phyloP scores from a whole-genome alignment of 1,140 invertebrate species.

The Hydropsyche tenuis region DNA sequence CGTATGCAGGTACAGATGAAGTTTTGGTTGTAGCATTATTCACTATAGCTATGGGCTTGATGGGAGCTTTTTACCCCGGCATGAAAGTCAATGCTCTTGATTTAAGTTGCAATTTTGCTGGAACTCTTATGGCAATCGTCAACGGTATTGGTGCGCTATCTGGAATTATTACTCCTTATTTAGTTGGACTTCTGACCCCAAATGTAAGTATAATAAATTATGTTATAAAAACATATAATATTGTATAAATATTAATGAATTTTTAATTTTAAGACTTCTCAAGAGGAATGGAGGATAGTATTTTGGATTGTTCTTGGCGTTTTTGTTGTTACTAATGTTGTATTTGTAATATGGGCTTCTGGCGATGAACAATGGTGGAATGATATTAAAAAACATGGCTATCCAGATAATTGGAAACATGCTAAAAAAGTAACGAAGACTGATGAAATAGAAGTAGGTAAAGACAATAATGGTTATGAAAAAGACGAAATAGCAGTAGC shows the following conservation, averaged over 20 bases:
- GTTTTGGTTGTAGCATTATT: slow-evolving; percentile 65
- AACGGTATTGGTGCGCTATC: slow-evolving; percentile 79
- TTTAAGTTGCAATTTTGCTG: slow-evolving; percentile 79
- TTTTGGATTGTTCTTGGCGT: slow-evolving; percentile 77
- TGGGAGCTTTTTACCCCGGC: slow-evolving; percentile 73
- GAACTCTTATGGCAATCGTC: slow-evolving; percentile 79
- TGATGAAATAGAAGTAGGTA: neutral
- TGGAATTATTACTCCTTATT: slow-evolving; percentile 76
- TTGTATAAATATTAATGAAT: neutral
- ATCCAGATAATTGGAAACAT: slow-evolving; percentile 41
- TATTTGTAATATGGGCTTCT: slow-evolving; percentile 72
- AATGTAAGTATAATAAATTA: slow-evolving; percentile 64
- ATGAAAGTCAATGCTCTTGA: slow-evolving; percentile 80
- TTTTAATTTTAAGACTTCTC: slow-evolving; percentile 18
- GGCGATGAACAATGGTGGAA: slow-evolving; percentile 72
- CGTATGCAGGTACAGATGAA: slow-evolving; percentile 65
- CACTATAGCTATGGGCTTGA: slow-evolving; percentile 72
- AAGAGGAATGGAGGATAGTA: slow-evolving; percentile 72
- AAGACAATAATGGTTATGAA: neutral
- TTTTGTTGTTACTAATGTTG: slow-evolving; percentile 69
- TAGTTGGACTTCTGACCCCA: slow-evolving; percentile 78
- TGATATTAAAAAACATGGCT: slow-evolving; percentile 52
- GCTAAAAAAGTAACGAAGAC: slow-evolving; percentile 5
- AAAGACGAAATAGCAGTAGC: neutral
- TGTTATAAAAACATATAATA: neutral